Evolutionary conservation across 1,140 invertebrate genomes (phyloP), one percentile per base, ranked within the genome.

Genomic region (Papilio helenus): DNA sequence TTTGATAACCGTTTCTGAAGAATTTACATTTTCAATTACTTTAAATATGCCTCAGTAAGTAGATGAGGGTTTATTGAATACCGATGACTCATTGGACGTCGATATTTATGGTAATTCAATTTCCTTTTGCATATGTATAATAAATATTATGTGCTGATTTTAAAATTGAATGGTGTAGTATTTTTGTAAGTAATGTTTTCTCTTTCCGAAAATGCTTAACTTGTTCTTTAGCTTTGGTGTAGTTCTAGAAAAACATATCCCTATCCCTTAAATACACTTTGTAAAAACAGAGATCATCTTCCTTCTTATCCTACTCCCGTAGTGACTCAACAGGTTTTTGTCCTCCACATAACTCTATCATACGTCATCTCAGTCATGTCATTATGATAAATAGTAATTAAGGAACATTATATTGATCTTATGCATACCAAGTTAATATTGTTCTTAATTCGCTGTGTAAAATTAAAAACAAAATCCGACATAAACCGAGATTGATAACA

Each of bases 21-120:
- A 76, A 55, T 76, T 58, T 76, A 26, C 74, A 76, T 58, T 34
- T 76, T 58, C 74, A 76, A 76, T 76, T 58, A 76, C 74, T 26
- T 58, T 58, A 76, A 76, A 76, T 58, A 55, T 68, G 12, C 26
- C 74, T 72, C n/a, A 42, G 72, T 74, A 74, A 74, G 72, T 74
- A 74, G 42, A 74, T 46, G 61, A 46, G 39, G 12, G 72, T 72
- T 46, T 46, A 74, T 51, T 74, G 72, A 74, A 74, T 49, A 39
- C 18, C 72, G 39, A 12, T 26, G 72, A 74, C 51, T 49, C 20
- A 74, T 46, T 74, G 20, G 9, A 23, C 42, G 14, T 8, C 20
- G 44, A 74, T 74, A 46, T 74, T 49, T 46, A 74, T 74, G 39
- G 72, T 51, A 74, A 74, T 74, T 74, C 39, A 46, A 74, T 74